Evolutionary conservation across 2,797 vertebrate genomes (phyloP), one percentile per base, ranked within the genome.

Genomic region (Microctenopoma lineatum): DNA sequence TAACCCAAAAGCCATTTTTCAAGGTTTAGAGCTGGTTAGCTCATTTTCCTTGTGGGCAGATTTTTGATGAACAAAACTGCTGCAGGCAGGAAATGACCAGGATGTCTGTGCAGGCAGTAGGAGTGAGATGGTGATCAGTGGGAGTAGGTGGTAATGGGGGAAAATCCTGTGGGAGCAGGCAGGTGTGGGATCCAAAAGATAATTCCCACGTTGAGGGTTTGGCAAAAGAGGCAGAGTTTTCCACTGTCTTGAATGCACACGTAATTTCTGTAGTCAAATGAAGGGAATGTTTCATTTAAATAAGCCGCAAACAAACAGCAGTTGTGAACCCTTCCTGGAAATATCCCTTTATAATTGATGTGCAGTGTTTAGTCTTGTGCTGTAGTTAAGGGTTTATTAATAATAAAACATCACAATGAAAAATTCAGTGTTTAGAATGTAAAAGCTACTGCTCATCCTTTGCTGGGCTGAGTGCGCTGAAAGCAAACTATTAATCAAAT

Each of bases 141-240:
- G 70, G 52, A 79, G 70, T 54, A 62, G 64, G 73, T 51, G 46
- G 67, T 60, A 55, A 77, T 70, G 65, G 72, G 51, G 62, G 66
- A 18, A 63, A 72, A 63, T 75, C 78, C 70, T 79, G 58, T 41
- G 59, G 73, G 73, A 79, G 46, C 42, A 48, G 44, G 68, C 79
- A 83, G 75, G 50, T 79, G 84, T 56, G 26, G 59, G 13, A 18
- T 7, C 42, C 0, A 26, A 53, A 71, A 61, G 66, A 46, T 5
- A 58, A 48, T 63, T 71, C 60, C 56, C 66, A 76, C 57, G 53
- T 29, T 59, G 5, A 50, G 36, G 16, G 9, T 72, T 62, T 26
- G 13, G 26, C 5, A 36, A n/a, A 13, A 5, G 18, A 53, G 41
- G 36, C 2, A 12, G 38, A 53, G 66, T 53, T 54, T 39, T 51